Evolutionary conservation across 2,113 vertebrate genomes (phyloP).

Genomic region (Talpa occidentalis): DNA sequence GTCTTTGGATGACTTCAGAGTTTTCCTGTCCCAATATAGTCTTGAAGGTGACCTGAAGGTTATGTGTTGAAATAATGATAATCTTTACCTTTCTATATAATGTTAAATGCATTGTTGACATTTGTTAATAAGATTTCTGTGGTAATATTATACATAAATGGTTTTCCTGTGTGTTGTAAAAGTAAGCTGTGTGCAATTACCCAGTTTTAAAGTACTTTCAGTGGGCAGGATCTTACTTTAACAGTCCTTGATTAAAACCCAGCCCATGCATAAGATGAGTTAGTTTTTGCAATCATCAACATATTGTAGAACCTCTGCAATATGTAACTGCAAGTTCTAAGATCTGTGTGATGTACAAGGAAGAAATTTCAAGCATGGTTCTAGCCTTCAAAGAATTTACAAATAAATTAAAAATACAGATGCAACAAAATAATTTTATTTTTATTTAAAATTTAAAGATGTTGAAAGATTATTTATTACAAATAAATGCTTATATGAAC

Average conservation of each 20-base stretch:
- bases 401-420: neutral
- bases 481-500: neutral
- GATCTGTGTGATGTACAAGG: neutral
- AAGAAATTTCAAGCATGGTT: neutral
- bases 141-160: neutral
- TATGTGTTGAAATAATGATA: neutral
- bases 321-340: neutral
- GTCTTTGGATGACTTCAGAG: neutral
- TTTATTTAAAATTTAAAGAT: neutral
- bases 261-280: neutral
- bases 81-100: neutral
- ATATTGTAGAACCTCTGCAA: neutral
- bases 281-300: neutral
- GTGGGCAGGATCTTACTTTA: neutral
- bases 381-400: neutral
- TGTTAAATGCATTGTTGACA: neutral
- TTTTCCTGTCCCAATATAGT: neutral
- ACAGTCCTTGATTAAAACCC: neutral
- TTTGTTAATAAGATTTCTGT: neutral
- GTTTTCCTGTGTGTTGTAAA: neutral
- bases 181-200: neutral
- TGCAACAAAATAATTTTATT: neutral
- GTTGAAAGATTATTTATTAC: neutral
- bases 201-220: neutral
- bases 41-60: neutral